Evolutionary conservation across 2,888 invertebrate genomes (phyloP).

Genomic region (Anthophora plumipes): DNA sequence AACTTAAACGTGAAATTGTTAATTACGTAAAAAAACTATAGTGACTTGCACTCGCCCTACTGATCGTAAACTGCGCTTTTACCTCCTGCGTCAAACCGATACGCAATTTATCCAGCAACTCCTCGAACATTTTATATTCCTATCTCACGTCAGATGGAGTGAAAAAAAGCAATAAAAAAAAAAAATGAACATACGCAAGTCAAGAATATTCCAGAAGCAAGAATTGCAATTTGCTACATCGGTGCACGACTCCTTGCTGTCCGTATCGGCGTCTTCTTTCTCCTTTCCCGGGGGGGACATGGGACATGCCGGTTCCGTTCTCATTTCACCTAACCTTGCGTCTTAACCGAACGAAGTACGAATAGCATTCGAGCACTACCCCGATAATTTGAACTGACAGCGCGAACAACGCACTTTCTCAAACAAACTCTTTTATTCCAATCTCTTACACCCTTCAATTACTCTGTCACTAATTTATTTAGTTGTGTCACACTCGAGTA

Average conservation of each 20-base stretch:
- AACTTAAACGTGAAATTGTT: not conserved
- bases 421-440: not conserved
- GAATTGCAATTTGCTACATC: slow-evolving; percentile 78
- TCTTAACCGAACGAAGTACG: slow-evolving; percentile 48
- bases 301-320: slow-evolving; percentile 59
- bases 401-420: slow-evolving; percentile 48
- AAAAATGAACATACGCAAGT: slow-evolving; percentile 85
- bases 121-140: not conserved
- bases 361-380: slow-evolving; percentile 58
- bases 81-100: not conserved
- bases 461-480: slow-evolving; percentile 17
- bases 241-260: slow-evolving; percentile 60
- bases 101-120: not conserved
- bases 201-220: slow-evolving; percentile 85
- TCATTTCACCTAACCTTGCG: slow-evolving; percentile 60
- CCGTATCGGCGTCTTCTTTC: slow-evolving; percentile 54
- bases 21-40: not conserved
- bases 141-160: too few species aligned
- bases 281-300: slow-evolving; percentile 60
- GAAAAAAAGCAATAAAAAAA: not conserved
- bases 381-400: slow-evolving; percentile 22
- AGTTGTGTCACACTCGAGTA: not conserved
- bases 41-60: not conserved
- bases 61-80: not conserved
- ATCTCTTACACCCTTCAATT: slow-evolving; percentile 1